Base-by-base conservation (phyloP, 2,797 vertebrate species). In the Enteromius anoplus region DNA sequence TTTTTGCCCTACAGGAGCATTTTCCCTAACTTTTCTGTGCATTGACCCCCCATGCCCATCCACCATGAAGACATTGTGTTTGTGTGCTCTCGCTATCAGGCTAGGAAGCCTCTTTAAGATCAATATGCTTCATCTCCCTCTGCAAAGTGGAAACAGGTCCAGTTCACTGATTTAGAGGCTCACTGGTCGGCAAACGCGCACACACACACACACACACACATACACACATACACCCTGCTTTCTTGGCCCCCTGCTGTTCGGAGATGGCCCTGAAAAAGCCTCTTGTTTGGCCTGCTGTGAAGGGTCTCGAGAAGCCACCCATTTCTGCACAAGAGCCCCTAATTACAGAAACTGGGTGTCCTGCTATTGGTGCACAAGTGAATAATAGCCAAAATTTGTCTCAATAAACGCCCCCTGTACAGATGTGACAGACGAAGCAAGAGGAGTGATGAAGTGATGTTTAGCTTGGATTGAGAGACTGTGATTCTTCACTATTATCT, bases 101-200 rank as follows among this genome's bases (percentile, higher is more conserved):
- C 29, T 72, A 17, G 47, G 65, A 83, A 80, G 40, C 11, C 1
- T 84, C 81, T 71, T 68, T 14, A 42, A 40, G 75, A 87, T 87
- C 86, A 87, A 82, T 87, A 82, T 37, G 77, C 75, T 86, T 84
- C 75, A 82, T 87, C 83, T 87, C 75, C 69, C 58, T 76, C 45
- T 86, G 75, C 70, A 83, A 77, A 84, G 82, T 79, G 69, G 69
- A 86, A 58, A 71, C 81, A 42, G 81, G 79, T 37, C 17, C 81
- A 70, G 70, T 58, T 75, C 42, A 55, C 82, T 86, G 79, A 85
- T 87, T 85, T 84, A 85, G 42, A 87, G 86, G 37, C 51, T 72
- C 69, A 81, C n/a, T 84, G 51, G 73, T 81, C n/a, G 32, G 3
- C 29, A 12, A 17, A 55, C 14, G 5, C 3, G 29, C 29, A 3